A percentile compares a stretch with the other conserved stretches of the same genome.
Conservation (phyloP, 1,140 invertebrate genomes). For the Acromyrmex charruanus region DNA sequence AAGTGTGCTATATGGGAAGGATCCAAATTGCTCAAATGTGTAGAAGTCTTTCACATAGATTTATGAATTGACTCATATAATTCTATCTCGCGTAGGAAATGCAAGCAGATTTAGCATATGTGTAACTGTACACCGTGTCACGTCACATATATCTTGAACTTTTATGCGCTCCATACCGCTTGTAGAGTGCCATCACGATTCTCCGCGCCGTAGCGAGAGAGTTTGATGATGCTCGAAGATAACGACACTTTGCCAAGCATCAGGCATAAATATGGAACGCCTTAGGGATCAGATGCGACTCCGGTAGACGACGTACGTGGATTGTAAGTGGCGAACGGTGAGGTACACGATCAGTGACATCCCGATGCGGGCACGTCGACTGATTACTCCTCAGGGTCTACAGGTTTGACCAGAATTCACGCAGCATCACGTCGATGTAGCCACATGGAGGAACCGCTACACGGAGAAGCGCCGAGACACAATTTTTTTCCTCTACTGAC, state of each 20-base stretch:
- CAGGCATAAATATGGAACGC: conserved; percentile 78
- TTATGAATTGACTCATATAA: conserved; percentile 5
- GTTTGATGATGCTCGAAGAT: conserved; percentile 65
- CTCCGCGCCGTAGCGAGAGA: background rate
- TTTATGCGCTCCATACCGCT: conserved; percentile 47
- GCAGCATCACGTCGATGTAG: conserved; percentile 70
- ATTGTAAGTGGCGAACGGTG: conserved; percentile 74
- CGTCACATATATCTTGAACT: conserved; percentile 61
- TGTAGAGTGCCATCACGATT: conserved; percentile 44
- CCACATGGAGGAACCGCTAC: conserved; percentile 71
- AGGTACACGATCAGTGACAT: conserved; percentile 82
- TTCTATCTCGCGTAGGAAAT: background rate
- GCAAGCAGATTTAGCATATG: conserved; percentile 21
- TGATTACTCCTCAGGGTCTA: conserved; percentile 70
- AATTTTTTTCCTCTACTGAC: conserved; percentile 13
- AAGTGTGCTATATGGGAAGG: too few species aligned
- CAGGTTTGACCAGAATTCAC: conserved; percentile 85
- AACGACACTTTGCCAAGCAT: conserved; percentile 73
- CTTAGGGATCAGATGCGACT: conserved; percentile 73
- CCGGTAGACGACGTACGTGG: conserved; percentile 58
- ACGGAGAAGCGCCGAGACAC: conserved; percentile 45
- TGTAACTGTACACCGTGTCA: conserved; percentile 28
- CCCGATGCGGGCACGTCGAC: conserved; percentile 60
- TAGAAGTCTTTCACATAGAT: background rate
- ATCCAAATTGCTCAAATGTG: too few species aligned